These are phyloP conservation scores for Solenopsis invicta DNA, from an alignment of 1,140 invertebrate species.

Conservation along the genomic window DNA sequence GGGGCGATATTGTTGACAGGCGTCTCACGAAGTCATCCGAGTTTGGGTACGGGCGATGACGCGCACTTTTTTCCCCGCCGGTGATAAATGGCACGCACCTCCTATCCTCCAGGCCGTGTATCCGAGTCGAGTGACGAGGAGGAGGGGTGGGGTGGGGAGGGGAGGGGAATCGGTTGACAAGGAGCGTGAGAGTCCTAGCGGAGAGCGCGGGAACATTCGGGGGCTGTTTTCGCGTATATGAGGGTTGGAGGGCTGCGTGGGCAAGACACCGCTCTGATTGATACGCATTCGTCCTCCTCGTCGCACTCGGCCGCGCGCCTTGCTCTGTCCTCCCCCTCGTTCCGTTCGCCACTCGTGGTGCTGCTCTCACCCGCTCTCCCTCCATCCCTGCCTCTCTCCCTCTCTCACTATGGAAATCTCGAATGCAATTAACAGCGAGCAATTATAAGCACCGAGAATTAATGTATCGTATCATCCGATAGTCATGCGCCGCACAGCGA, in stretches of 20 bases:
- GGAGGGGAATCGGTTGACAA: conserved; percentile 68
- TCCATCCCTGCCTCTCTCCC: conserved; percentile 6
- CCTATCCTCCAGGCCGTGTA: conserved; percentile 54
- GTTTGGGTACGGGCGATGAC: conserved; percentile 82
- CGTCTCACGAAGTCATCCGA: conserved; percentile 83
- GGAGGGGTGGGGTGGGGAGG: conserved; percentile 14
- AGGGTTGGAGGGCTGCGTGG: conserved; percentile 69
- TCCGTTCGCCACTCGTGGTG: background rate
- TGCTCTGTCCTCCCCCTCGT: conserved; percentile 1
- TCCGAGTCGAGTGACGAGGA: conserved; percentile 46
- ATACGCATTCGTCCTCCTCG: conserved; percentile 72
- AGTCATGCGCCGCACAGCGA: background rate
- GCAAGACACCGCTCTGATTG: conserved; percentile 81
- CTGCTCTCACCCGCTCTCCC: background rate
- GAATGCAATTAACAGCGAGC: conserved; percentile 50
- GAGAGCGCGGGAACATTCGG: conserved; percentile 50
- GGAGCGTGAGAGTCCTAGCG: conserved; percentile 72
- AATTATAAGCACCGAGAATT: conserved; percentile 49
- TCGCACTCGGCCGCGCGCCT: conserved; percentile 14
- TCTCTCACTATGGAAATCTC: conserved; percentile 43
- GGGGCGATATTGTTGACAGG: conserved; percentile 83
- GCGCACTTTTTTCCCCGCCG: conserved; percentile 81
- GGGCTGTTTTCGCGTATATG: conserved; percentile 59
- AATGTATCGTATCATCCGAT: conserved; percentile 48
- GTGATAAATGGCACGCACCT: conserved; percentile 83